Evolutionary conservation across 1,140 invertebrate genomes (phyloP).

Genomic region (Harlomillsia oculata): DNA sequence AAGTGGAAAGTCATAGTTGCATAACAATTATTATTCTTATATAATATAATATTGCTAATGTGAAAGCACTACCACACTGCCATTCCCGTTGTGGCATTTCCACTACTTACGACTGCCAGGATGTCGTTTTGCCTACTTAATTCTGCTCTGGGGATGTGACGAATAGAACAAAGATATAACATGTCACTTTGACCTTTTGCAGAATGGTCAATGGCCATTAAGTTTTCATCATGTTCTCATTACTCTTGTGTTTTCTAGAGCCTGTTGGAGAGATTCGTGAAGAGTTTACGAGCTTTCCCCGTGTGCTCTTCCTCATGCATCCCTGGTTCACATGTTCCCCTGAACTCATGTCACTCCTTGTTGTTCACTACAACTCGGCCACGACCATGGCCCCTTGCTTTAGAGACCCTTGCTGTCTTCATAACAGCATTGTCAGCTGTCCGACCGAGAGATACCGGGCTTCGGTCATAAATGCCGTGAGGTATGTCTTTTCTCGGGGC

Average conservation of each 20-base stretch:
- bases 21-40: no score
- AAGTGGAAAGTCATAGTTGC: no score
- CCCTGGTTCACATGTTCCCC: constrained; percentile 18
- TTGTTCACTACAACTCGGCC: constrained; percentile 16
- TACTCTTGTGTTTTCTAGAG: constrained; percentile 12
- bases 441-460: constrained; percentile 6
- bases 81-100: no score
- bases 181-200: no score
- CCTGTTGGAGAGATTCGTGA: constrained; percentile 17
- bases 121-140: no score
- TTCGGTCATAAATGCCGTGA: constrained; percentile 18
- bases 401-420: constrained; percentile 1
- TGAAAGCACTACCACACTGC: no score
- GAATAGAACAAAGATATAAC: no score
- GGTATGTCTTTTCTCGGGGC: constrained; percentile 1
- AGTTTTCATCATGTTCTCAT: no score
- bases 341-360: constrained; percentile 17
- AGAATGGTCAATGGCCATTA: no score
- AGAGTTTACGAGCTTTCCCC: constrained; percentile 22
- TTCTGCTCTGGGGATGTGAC: no score
- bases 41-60: no score
- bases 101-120: no score
- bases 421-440: constrained; percentile 1
- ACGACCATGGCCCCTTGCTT: constrained; percentile 17
- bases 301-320: constrained; percentile 28